phyloP scores from a whole-genome alignment of 2,797 vertebrate genomes.

The Sebastes alutus region DNA sequence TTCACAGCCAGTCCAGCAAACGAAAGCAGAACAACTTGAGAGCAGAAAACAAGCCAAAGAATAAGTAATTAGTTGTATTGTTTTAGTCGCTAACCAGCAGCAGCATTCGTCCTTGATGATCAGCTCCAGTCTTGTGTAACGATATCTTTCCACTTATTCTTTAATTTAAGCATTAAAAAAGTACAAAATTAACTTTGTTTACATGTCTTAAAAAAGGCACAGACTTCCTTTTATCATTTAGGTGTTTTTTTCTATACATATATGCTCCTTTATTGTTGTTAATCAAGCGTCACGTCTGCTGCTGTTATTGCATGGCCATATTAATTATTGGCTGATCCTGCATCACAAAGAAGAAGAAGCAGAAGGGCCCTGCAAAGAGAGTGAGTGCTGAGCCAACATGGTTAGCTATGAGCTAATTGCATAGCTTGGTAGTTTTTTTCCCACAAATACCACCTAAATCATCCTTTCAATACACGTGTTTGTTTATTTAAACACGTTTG shows the following conservation, averaged over 20 bases:
- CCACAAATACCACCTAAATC: no score
- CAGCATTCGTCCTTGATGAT: slow-evolving; percentile 33
- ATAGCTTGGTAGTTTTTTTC: slow-evolving; percentile 8
- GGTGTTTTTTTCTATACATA: neutral
- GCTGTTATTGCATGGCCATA: slow-evolving; percentile 68
- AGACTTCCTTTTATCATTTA: accelerated
- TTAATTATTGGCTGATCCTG: slow-evolving; percentile 80
- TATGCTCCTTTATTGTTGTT: neutral
- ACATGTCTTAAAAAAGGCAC: accelerated
- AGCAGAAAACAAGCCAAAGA: neutral
- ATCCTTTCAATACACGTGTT: accelerated
- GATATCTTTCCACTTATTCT: slow-evolving; percentile 23
- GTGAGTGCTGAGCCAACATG: slow-evolving; percentile 64
- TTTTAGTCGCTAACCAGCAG: neutral
- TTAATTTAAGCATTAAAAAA: neutral
- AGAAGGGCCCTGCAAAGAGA: slow-evolving; percentile 67
- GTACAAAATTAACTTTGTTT: neutral
- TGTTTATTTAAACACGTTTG: neutral
- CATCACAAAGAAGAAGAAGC: slow-evolving; percentile 82
- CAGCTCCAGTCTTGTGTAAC: neutral
- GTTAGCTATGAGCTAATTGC: slow-evolving; percentile 65
- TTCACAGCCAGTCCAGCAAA: slow-evolving; percentile 26
- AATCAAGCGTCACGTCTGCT: slow-evolving; percentile 4
- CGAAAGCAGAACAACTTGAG: neutral
- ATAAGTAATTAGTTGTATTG: neutral